Evolutionary conservation across 2,113 vertebrate genomes (phyloP).

Genomic region (Peromyscus maniculatus): DNA sequence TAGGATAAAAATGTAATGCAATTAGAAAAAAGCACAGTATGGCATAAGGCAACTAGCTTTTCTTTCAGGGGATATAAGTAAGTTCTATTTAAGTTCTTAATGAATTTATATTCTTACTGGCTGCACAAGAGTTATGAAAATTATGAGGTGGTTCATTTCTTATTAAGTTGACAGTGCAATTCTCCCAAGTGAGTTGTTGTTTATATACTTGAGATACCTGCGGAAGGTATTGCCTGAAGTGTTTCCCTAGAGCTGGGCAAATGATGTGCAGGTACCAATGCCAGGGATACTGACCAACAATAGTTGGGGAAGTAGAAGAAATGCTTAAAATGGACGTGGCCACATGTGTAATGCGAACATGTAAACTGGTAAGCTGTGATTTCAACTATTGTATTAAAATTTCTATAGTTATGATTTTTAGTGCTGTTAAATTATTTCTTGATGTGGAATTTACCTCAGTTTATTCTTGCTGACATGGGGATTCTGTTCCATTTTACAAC

Average conservation of each 20-base stretch:
- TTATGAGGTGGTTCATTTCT: conserved; percentile 25
- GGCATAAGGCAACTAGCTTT: neutral
- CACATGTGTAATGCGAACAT: neutral
- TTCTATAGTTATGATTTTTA: neutral
- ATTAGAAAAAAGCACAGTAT: too few species aligned
- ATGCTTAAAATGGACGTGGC: neutral
- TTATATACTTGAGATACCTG: conserved; percentile 42
- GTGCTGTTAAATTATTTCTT: neutral
- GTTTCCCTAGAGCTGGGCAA: conserved; percentile 33
- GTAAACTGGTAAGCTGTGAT: neutral
- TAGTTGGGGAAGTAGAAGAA: conserved; percentile 8
- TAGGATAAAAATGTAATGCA: neutral
- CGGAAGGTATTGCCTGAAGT: conserved; percentile 54
- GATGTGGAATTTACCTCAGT: neutral
- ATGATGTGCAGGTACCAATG: neutral
- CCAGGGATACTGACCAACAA: neutral
- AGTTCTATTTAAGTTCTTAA: neutral
- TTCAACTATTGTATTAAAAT: conserved; percentile 13
- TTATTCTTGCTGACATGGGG: neutral
- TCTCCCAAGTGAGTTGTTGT: conserved; percentile 36
- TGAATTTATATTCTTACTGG: neutral
- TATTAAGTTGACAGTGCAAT: conserved; percentile 48
- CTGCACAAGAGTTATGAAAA: neutral
- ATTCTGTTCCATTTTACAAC: neutral
- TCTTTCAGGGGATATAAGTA: neutral